Base-by-base conservation (phyloP, 2,797 vertebrate species). In the Fundulus diaphanus region DNA sequence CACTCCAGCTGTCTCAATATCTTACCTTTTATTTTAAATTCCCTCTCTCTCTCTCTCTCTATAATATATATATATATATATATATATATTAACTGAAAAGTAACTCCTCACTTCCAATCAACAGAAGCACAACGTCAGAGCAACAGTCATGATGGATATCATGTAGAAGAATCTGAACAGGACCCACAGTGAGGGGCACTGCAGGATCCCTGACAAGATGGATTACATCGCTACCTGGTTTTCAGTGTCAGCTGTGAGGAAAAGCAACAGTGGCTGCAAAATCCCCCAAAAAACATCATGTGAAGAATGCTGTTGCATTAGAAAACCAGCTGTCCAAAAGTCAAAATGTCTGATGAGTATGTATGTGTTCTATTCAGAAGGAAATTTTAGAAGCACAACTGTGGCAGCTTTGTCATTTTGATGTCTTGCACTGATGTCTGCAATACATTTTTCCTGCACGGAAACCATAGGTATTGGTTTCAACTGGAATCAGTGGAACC, bases 391-490 rank as follows among this genome's bases (percentile, higher is more conserved):
- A 94, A 88, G 92, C 90, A 75, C 85, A 80, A 93, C 92, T 91
- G 87, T 90, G 92, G 93, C 93, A 95, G 92, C 94, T 95, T 95
- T 93, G 90, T 95, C 92, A 94, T 94, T 92, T 91, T 91, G 90
- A 95, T 95, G 93, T 92, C 92, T 92, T 80, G 90, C 84, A 69
- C 78, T 80, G 69, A 87, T 88, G 89, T 87, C 82, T 79, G 75
- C 80, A 66, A 66, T 86, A 84, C 86, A 75, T 91, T 76, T 90
- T 90, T 82, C 70, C 72, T 87, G 72, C 63, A 73, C 57, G 79
- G 89, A 93, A 93, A 94, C 80, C 87, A 67, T 77, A 86, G 87
- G 93, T 94, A 90, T 94, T 91, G 68, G 84, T 95, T 96, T 95
- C 90, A 87, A 80, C 69, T 20, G 61, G 73, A 84, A 84, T 91